These are phyloP conservation scores for Scolanthus callimorphus DNA, from an alignment of 92 coral and sea anemone genomes.

Conservation along the genomic window DNA sequence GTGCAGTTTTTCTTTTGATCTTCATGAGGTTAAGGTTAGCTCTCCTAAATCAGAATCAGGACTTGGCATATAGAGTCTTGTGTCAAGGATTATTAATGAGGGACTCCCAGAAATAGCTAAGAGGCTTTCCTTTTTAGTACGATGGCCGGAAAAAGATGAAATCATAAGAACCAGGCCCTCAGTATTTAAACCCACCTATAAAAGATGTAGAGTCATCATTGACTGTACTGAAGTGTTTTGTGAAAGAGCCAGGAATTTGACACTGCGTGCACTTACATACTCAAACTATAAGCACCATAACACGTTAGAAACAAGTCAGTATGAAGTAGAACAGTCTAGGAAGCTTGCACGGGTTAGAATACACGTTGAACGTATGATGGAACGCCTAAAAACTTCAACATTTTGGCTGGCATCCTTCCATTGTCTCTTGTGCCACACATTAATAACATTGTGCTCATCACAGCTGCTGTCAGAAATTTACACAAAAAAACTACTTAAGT, in stretches of 20 bases:
- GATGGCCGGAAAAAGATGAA: background rate
- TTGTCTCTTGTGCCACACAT: slow-evolving; percentile 29
- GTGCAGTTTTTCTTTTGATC: background rate
- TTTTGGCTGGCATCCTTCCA: slow-evolving; percentile 11
- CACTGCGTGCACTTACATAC: slow-evolving; percentile 45
- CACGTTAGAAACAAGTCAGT: no score
- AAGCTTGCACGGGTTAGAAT: slow-evolving; percentile 29
- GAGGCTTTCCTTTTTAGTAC: background rate
- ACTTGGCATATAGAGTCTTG: background rate
- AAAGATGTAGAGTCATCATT: slow-evolving; percentile 41
- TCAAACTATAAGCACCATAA: no score
- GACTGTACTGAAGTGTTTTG: slow-evolving; percentile 50
- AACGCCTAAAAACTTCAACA: slow-evolving; percentile 33
- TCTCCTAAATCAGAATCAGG: background rate
- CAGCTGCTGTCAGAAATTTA: slow-evolving; percentile 24
- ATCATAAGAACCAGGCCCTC: background rate
- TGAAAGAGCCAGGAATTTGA: slow-evolving; percentile 36
- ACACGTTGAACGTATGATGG: slow-evolving; percentile 39
- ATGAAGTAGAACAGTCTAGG: slow-evolving; percentile 15
- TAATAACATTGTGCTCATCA: slow-evolving; percentile 16
- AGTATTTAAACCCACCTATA: slow-evolving; percentile 26
- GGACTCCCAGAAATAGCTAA: background rate
- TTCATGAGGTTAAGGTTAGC: background rate
- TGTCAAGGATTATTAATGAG: background rate
- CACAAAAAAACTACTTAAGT: no score